phyloP scores from a whole-genome alignment of 2,797 vertebrate genomes.

The Tarsius wallacei region DNA sequence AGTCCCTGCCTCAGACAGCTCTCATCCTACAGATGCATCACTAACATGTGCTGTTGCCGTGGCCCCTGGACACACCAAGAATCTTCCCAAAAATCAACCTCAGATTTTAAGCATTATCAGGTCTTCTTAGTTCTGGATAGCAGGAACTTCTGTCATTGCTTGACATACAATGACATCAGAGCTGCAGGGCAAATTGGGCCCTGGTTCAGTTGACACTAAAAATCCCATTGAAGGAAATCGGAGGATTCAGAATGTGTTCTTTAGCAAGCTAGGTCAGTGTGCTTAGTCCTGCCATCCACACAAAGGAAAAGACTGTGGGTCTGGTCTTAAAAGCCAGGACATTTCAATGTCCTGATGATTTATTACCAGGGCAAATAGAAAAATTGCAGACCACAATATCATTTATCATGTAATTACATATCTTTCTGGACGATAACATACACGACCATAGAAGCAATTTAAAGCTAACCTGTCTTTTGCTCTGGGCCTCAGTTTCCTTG shows the following conservation, averaged over 20 bases:
- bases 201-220: neutral
- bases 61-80: neutral
- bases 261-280: slow-evolving; percentile 53
- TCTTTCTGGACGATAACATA: slow-evolving; percentile 85
- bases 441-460: slow-evolving; percentile 77
- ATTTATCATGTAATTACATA: slow-evolving; percentile 91
- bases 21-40: accelerated
- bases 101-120: neutral
- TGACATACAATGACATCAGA: neutral
- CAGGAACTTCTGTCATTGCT: neutral
- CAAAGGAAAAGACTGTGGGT: slow-evolving; percentile 70
- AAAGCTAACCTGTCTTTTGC: slow-evolving; percentile 60
- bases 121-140: neutral
- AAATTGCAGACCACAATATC: slow-evolving; percentile 85
- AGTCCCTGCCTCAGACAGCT: neutral
- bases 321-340: slow-evolving; percentile 81
- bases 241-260: slow-evolving; percentile 2
- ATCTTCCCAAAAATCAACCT: neutral
- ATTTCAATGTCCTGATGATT: slow-evolving; percentile 89
- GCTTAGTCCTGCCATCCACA: slow-evolving; percentile 72
- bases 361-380: slow-evolving; percentile 89
- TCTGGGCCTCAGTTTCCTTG: slow-evolving; percentile 63
- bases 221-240: neutral
- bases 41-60: neutral
- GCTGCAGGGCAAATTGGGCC: neutral